phyloP scores from a whole-genome alignment of 2,888 invertebrate species.

The Pseudolycoriella hygida region DNA sequence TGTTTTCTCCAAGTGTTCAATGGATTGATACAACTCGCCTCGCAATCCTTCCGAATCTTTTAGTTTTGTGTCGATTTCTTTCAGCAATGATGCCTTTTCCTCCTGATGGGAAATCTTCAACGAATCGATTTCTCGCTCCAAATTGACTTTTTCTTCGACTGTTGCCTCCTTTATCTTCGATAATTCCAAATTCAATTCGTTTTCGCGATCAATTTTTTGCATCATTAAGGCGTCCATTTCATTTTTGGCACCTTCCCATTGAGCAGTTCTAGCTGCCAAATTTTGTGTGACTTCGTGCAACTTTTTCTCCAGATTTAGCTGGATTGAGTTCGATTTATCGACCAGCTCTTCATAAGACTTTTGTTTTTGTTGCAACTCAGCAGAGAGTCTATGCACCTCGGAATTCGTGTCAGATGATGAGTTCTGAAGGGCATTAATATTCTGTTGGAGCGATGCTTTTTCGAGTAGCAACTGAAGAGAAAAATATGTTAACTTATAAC shows the following conservation, averaged over 20 bases:
- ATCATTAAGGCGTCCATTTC: slow-evolving; percentile 21
- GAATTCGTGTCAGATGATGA: slow-evolving; percentile 41
- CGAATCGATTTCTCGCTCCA: slow-evolving; percentile 17
- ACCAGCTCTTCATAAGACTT: slow-evolving; percentile 35
- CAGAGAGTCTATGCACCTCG: slow-evolving; percentile 36
- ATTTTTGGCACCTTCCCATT: slow-evolving; percentile 27
- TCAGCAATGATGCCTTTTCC: slow-evolving; percentile 30
- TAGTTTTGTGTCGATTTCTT: slow-evolving; percentile 29
- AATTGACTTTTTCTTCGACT: slow-evolving; percentile 3
- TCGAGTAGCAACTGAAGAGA: slow-evolving; percentile 21
- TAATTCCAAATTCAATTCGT: slow-evolving; percentile 10
- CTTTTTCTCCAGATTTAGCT: slow-evolving; percentile 26
- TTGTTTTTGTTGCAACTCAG: slow-evolving; percentile 38
- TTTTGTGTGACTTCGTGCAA: slow-evolving; percentile 28
- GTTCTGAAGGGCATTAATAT: slow-evolving; percentile 38
- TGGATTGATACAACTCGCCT: slow-evolving; percentile 25
- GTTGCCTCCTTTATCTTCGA: slow-evolving; percentile 7
- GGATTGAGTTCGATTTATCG: slow-evolving; percentile 30
- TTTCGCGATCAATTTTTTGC: slow-evolving; percentile 17
- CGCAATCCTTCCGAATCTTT: slow-evolving; percentile 28
- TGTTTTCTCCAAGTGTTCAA: slow-evolving; percentile 30
- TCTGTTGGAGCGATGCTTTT: slow-evolving; percentile 39
- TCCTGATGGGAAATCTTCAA: slow-evolving; percentile 28
- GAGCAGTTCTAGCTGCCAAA: slow-evolving; percentile 25
- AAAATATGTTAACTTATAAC: too few relatives aligned